A percentile compares a stretch with the other conserved stretches of the same genome.
phyloP scores from a whole-genome alignment of 2,797 vertebrate genomes.

The Epinephelus awoara region DNA sequence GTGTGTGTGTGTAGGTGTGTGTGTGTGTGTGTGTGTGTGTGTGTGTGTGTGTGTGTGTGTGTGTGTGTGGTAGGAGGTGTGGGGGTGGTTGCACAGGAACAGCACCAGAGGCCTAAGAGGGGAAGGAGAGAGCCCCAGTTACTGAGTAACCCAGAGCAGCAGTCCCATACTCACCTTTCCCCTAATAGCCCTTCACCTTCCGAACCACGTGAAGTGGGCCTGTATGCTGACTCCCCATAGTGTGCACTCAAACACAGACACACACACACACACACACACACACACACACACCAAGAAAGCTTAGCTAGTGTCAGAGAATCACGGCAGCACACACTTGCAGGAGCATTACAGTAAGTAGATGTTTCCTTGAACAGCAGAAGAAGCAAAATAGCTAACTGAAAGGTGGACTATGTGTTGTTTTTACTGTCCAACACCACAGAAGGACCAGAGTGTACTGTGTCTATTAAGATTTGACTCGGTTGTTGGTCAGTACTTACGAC shows the following conservation, averaged over 20 bases:
- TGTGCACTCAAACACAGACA: slow-evolving; percentile 54
- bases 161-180: slow-evolving; percentile 85
- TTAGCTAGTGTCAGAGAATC: slow-evolving; percentile 52
- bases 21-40: no score
- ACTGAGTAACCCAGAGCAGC: slow-evolving; percentile 85
- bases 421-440: background rate
- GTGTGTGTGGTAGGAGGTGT: slow-evolving; percentile 9
- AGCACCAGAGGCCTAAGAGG: slow-evolving; percentile 63
- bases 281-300: slow-evolving; percentile 46
- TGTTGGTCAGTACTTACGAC: slow-evolving; percentile 19
- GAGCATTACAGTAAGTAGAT: slow-evolving; percentile 21
- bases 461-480: slow-evolving; percentile 3
- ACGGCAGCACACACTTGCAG: slow-evolving; percentile 34
- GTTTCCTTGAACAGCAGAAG: slow-evolving; percentile 37
- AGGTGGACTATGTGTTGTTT: slow-evolving; percentile 17
- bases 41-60: slow-evolving; percentile 8
- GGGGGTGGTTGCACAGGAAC: slow-evolving; percentile 51
- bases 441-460: background rate
- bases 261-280: slow-evolving; percentile 6
- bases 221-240: slow-evolving; percentile 77
- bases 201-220: slow-evolving; percentile 82
- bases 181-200: slow-evolving; percentile 87
- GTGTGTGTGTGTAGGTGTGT: background rate
- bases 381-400: slow-evolving; percentile 11
- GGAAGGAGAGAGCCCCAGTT: slow-evolving; percentile 76